Conservation (phyloP, 2,797 vertebrate species). For the Brotula barbata region DNA sequence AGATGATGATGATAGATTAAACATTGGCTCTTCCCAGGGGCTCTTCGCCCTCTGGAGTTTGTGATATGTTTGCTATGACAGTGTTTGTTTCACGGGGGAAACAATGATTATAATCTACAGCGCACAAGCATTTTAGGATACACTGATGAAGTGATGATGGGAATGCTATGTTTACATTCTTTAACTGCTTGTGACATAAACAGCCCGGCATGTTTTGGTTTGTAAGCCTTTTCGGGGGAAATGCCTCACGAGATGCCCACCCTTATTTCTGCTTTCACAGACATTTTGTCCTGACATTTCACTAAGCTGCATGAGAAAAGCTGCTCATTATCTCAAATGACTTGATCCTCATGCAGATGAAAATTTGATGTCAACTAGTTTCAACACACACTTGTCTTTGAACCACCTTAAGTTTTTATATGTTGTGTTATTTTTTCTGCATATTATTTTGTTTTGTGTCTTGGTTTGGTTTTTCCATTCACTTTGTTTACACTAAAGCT, state of each 20-base stretch:
- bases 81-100: background rate
- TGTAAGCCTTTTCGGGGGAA: conserved; percentile 35
- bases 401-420: too few species aligned
- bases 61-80: conserved; percentile 8
- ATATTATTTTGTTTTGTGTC: too few species aligned
- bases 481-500: too few species aligned
- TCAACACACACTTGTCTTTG: too few species aligned
- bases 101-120: conserved; percentile 45
- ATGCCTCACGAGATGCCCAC: conserved; percentile 38
- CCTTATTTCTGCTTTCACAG: conserved; percentile 20
- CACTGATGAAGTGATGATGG: conserved; percentile 27
- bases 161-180: conserved; percentile 68
- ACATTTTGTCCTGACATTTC: background rate
- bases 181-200: conserved; percentile 53
- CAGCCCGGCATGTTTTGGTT: conserved; percentile 63
- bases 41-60: conserved; percentile 31
- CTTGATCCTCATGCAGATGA: too few species aligned
- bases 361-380: too few species aligned
- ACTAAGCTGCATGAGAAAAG: background rate
- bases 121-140: conserved; percentile 48
- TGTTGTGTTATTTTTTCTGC: too few species aligned
- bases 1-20: conserved; percentile 4
- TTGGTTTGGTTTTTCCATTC: too few species aligned
- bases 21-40: too few species aligned
- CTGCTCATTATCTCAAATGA: background rate